Evolutionary conservation across 2,888 invertebrate species (phyloP), one percentile per base, ranked within the genome.

Genomic region (Microchrysa polita): DNA sequence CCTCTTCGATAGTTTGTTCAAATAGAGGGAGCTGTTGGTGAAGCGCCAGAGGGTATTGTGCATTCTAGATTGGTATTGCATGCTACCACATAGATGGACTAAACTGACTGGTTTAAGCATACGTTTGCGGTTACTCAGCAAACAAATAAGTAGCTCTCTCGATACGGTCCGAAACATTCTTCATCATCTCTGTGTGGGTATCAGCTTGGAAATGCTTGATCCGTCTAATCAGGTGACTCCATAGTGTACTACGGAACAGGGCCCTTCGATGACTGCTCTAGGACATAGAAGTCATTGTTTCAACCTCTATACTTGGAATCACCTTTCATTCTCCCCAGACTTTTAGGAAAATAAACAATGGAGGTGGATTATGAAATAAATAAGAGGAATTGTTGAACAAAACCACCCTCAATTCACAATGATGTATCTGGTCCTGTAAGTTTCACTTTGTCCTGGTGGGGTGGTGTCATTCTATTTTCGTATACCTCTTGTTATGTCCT

Each of bases 401-500:
- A 42, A 16, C 22, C 48, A 42, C 20, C 48, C 61, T 42, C 61
- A 20, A 9, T 22, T 14, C 65, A 7, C 48, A 44, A 40, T 9
- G 14, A 27, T 18, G 40, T 16, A 61, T 10, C 34, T 14, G 40
- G 42, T 5, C 2, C 7, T 22, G 65, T 44, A 23, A 55, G 18
- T 57, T 59, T 42, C 27, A 52, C 27, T 73, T 53, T 53, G 48
- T 44, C 44, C n/a, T 44, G 27, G 75, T 57, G n/a, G 57, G 72
- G 73, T 73, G 59, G 59, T 57, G 65, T 73, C 75, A 74, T 48
- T 59, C 75, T 67, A 44, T 48, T 40, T 67, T 55, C 60, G 22
- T 40, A 52, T 59, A 69, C 34, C 69, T 73, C 75, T 74, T 73
- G 75, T 59, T 71, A 74, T 72, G 74, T 72, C 74, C 75, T 74